Evolutionary conservation across 2,797 vertebrate genomes (phyloP).

Genomic region (Chromis chromis): DNA sequence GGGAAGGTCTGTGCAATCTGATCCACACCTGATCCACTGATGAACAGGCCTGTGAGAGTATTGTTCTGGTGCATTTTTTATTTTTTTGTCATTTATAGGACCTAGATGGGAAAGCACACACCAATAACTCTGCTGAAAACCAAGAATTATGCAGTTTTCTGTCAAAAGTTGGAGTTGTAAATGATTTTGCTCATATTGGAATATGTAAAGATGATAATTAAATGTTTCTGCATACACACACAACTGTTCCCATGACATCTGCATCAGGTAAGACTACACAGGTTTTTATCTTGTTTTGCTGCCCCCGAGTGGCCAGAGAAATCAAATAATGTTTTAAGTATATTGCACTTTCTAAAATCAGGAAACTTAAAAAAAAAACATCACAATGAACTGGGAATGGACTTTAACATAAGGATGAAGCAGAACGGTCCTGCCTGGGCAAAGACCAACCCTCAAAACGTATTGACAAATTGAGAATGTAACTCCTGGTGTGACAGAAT

Average conservation of each 20-base stretch:
- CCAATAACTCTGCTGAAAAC: neutral
- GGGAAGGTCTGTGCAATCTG: slow-evolving; percentile 10
- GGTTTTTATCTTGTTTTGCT: neutral
- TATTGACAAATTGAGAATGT: neutral
- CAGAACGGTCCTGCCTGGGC: neutral
- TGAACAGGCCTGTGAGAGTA: neutral
- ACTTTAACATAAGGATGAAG: neutral
- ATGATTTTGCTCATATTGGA: neutral
- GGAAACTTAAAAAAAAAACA: neutral
- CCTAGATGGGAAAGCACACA: slow-evolving; percentile 6
- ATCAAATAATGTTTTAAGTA: neutral
- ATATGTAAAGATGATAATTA: neutral
- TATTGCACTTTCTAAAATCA: neutral
- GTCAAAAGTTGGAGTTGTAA: neutral
- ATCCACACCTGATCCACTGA: slow-evolving; percentile 50
- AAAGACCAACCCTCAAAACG: neutral
- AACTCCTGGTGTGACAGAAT: neutral
- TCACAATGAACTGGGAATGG: neutral
- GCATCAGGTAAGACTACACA: no score
- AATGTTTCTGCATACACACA: neutral
- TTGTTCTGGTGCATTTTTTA: neutral
- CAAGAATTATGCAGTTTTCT: neutral
- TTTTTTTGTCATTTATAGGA: neutral
- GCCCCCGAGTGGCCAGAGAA: neutral
- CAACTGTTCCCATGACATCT: no score